Evolutionary conservation across 2,113 vertebrate species (phyloP).

Genomic region (Tragelaphus buxtoni): DNA sequence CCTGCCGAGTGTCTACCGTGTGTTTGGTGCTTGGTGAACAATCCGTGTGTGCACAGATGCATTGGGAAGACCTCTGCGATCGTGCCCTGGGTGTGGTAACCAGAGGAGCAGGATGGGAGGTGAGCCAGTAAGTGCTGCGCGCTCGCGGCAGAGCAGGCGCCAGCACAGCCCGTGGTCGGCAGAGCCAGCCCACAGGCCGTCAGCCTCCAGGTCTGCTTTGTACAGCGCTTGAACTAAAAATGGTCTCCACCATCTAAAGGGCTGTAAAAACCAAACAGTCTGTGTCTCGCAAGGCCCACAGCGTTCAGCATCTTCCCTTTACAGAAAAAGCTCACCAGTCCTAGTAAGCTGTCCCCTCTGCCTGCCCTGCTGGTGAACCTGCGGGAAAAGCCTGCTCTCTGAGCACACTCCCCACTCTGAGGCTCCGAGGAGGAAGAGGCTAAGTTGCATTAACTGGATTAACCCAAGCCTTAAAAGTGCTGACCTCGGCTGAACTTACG

Average conservation of each 20-base stretch:
- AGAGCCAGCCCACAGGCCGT: neutral
- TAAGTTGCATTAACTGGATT: neutral
- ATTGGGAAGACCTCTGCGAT: neutral
- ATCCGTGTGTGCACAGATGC: neutral
- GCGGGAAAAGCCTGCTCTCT: neutral
- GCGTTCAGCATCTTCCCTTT: neutral
- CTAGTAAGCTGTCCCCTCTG: neutral
- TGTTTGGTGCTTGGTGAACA: neutral
- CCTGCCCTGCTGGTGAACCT: neutral
- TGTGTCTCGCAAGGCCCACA: neutral
- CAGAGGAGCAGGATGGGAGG: neutral
- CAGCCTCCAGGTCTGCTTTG: neutral
- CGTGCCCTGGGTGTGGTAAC: neutral
- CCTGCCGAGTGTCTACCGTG: neutral
- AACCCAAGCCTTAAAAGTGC: neutral
- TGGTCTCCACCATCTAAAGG: neutral
- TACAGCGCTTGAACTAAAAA: neutral
- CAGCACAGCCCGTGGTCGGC: neutral
- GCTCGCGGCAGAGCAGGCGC: neutral
- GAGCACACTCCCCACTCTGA: neutral
- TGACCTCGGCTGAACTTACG: neutral
- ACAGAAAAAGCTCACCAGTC: neutral
- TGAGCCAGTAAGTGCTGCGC: neutral
- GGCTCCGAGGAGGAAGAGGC: neutral
- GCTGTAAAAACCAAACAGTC: neutral